Conservation (phyloP, 1,140 invertebrate genomes). For the Leptinotarsa undecemlineata region DNA sequence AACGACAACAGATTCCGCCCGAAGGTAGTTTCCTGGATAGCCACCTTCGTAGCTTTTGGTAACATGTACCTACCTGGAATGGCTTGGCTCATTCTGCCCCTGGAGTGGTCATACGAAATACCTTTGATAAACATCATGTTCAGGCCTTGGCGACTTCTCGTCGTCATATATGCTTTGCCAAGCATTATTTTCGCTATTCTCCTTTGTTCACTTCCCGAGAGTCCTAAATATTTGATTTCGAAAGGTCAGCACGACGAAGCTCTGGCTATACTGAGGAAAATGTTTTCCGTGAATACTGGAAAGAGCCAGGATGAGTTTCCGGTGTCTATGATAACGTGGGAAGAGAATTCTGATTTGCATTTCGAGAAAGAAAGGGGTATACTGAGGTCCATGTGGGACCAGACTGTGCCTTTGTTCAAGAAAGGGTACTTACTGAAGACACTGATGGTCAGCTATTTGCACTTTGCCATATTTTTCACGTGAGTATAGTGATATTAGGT, state of each 20-base stretch:
- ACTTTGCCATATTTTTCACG: constrained; percentile 61
- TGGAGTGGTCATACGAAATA: constrained; percentile 50
- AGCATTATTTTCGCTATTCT: constrained; percentile 60
- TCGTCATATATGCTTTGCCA: constrained; percentile 55
- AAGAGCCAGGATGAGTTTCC: constrained; percentile 67
- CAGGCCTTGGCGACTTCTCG: constrained; percentile 69
- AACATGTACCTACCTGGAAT: constrained; percentile 70
- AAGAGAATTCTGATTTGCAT: constrained; percentile 29
- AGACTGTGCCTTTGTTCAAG: constrained; percentile 59
- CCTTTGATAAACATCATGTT: constrained; percentile 45
- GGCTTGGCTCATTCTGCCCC: constrained; percentile 67
- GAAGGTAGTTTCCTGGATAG: constrained; percentile 61
- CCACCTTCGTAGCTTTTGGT: constrained; percentile 68
- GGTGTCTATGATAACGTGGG: constrained; percentile 54
- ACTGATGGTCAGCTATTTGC: constrained; percentile 60
- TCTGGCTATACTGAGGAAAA: constrained; percentile 60
- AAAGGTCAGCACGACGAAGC: constrained; percentile 65
- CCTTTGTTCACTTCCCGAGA: constrained; percentile 68
- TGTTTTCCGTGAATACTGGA: constrained; percentile 59
- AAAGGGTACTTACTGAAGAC: constrained; percentile 59
- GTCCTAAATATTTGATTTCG: constrained; percentile 74
- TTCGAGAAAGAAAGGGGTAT: constrained; percentile 33
- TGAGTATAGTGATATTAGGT: constrained; percentile 37
- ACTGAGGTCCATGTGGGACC: constrained; percentile 53
- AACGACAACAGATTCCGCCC: constrained; percentile 57